phyloP scores from a whole-genome alignment of 2,888 invertebrate species.

The Gisinianus flammeolus region DNA sequence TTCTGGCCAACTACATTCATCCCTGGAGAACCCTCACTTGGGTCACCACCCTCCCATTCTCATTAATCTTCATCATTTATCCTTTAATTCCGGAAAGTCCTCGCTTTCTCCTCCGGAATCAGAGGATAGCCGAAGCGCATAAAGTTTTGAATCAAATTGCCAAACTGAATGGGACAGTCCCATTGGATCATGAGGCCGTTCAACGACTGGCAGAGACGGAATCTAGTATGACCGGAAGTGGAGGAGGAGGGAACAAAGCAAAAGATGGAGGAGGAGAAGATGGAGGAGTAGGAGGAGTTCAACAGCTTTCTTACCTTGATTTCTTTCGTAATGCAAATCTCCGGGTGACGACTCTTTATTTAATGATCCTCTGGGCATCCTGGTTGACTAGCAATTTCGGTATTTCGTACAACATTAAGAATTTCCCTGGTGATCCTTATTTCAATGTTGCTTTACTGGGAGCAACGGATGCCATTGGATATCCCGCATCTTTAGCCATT shows the following conservation, averaged over 20 bases:
- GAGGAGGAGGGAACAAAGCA: too few species aligned
- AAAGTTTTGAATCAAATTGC: slow-evolving; percentile 54
- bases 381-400: slow-evolving; percentile 57
- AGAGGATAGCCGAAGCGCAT: slow-evolving; percentile 47
- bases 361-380: slow-evolving; percentile 54
- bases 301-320: slow-evolving; percentile 50
- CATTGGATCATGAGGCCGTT: slow-evolving; percentile 31
- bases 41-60: slow-evolving; percentile 50
- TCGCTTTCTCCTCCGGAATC: slow-evolving; percentile 51
- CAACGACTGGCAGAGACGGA: slow-evolving; percentile 48
- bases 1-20: slow-evolving; percentile 50
- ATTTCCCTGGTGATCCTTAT: slow-evolving; percentile 44
- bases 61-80: slow-evolving; percentile 49
- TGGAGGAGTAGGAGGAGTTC: not conserved
- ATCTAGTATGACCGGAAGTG: not conserved
- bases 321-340: slow-evolving; percentile 47
- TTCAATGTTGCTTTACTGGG: slow-evolving; percentile 48
- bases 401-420: slow-evolving; percentile 48
- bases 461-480: slow-evolving; percentile 47
- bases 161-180: slow-evolving; percentile 46
- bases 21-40: slow-evolving; percentile 52
- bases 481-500: slow-evolving; percentile 30
- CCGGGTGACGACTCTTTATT: slow-evolving; percentile 48
- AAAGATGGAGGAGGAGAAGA: too few species aligned
- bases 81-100: slow-evolving; percentile 56